Evolutionary conservation across 2,797 vertebrate genomes (phyloP), one percentile per base, ranked within the genome.

Genomic region (Rhadinocentrus ornatus): DNA sequence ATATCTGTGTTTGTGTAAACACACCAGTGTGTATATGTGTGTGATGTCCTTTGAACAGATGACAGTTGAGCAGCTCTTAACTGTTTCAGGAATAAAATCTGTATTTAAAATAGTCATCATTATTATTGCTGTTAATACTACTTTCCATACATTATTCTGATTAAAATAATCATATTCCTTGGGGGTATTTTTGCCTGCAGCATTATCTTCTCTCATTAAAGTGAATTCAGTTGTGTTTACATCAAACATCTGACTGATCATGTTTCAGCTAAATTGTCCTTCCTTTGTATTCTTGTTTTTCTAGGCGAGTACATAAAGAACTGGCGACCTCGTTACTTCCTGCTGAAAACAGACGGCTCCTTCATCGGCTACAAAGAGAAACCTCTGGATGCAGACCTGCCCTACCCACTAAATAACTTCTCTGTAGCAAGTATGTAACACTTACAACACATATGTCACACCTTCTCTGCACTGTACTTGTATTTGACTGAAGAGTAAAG

Each of bases 281-380:
- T 75, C 44, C 35, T 71, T 63, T 81, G 11, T 53, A 0, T 78
- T 29, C 6, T 13, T 79, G 50, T 77, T 80, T 72, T 66, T 69
- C 22, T 78, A 99, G 97, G 97, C 92, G 97, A 99, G 93, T 99
- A 99, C 90, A 99, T 99, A 93, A 99, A 99, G 95, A 99, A 98
- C 88, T 99, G 97, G 97, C 96, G 97, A 81, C 97, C 97, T 64
- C 95, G 97, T 82, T 99, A 99, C 77, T 99, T 99, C 93, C 95
- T 99, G 86, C 89, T 99, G 84, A 99, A 99, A 94, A 99, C 97
- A 83, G 97, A 99, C 91, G 97, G 97, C 87, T 98, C 97, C 80
- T 99, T 98, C 93, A 97, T 99, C 76, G 97, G 97, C 88, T 99
- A 99, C 91, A 99, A 99, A 93, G 97, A 98, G 92, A 99, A 98